Percentiles rank a stretch among this genome's conserved stretches.
Evolutionary conservation across 1,140 invertebrate genomes (phyloP).

Genomic region (Chelonus insularis): DNA sequence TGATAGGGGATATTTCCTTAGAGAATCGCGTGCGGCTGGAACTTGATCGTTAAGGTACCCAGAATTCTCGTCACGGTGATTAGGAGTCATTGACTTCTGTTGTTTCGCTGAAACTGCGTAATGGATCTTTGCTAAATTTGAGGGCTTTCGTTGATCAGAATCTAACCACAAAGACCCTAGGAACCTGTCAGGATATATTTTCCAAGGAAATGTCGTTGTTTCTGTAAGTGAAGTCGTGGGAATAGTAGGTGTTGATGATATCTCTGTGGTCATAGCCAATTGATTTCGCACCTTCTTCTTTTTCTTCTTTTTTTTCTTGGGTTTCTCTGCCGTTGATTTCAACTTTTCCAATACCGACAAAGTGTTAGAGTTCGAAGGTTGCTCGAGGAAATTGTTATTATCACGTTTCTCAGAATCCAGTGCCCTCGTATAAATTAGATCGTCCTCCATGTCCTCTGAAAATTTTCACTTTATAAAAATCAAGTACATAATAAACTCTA

Average conservation of each 20-base stretch:
- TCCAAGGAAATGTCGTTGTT: constrained; percentile 38
- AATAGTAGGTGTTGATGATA: constrained; percentile 18
- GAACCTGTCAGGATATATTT: constrained; percentile 44
- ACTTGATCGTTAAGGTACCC: constrained; percentile 36
- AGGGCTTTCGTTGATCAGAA: neutral
- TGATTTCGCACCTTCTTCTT: constrained; percentile 27
- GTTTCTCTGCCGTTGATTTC: constrained; percentile 30
- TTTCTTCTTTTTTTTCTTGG: constrained; percentile 39
- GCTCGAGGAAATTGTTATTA: constrained; percentile 16
- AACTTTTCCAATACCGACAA: constrained; percentile 13
- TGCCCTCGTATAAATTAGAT: constrained; percentile 26
- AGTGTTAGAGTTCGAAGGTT: neutral
- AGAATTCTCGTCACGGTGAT: constrained; percentile 34
- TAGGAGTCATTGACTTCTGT: constrained; percentile 30
- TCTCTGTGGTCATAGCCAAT: neutral
- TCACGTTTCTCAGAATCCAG: constrained; percentile 35
- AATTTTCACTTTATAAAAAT: too few relatives aligned
- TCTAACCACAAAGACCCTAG: neutral
- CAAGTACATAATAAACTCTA: too few relatives aligned
- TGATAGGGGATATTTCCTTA: constrained; percentile 37
- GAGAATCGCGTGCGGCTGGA: constrained; percentile 33
- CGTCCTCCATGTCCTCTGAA: constrained; percentile 39
- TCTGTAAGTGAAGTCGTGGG: constrained; percentile 18
- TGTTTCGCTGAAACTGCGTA: constrained; percentile 31
- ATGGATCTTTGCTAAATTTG: constrained; percentile 27